Conservation (phyloP, 2,797 vertebrate species). For the Diglossa cyanea region DNA sequence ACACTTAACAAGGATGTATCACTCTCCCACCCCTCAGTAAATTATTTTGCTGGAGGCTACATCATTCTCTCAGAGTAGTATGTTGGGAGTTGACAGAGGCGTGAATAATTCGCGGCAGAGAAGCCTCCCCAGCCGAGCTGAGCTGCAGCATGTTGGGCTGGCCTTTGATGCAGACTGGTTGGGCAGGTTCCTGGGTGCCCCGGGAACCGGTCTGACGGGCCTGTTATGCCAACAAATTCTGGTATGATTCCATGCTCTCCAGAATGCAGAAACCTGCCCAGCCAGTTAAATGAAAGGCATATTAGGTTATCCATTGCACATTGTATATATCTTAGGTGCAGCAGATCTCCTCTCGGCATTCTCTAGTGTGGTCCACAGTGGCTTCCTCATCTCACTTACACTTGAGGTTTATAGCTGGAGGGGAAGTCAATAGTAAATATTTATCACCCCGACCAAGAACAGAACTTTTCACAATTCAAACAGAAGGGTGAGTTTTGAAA, state of each 20-base stretch:
- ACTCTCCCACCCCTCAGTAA: conserved; percentile 71
- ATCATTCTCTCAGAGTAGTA: conserved; percentile 72
- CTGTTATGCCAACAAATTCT: conserved; percentile 87
- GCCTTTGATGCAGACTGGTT: conserved; percentile 84
- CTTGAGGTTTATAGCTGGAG: conserved; percentile 65
- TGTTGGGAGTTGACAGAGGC: conserved; percentile 75
- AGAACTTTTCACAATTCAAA: conserved; percentile 69
- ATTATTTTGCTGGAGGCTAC: conserved; percentile 85
- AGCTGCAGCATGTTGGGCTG: conserved; percentile 78
- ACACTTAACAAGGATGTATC: conserved; percentile 64
- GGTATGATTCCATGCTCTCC: conserved; percentile 86
- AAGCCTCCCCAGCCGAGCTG: conserved; percentile 71
- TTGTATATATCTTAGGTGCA: conserved; percentile 80
- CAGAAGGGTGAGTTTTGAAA: conserved; percentile 77
- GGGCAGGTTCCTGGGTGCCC: conserved; percentile 78
- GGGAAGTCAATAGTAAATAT: conserved; percentile 68
- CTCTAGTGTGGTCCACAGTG: conserved; percentile 75
- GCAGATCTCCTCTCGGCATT: conserved; percentile 74
- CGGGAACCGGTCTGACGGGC: conserved; percentile 80
- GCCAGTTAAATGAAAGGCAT: conserved; percentile 87
- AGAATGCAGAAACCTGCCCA: conserved; percentile 85
- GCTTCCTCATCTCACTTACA: conserved; percentile 66
- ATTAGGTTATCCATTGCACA: conserved; percentile 86
- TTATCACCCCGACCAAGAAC: conserved; percentile 68
- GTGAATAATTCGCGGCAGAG: conserved; percentile 73